Base-by-base conservation (phyloP, 2,113 vertebrate genomes). In the Ahaetulla prasina region DNA sequence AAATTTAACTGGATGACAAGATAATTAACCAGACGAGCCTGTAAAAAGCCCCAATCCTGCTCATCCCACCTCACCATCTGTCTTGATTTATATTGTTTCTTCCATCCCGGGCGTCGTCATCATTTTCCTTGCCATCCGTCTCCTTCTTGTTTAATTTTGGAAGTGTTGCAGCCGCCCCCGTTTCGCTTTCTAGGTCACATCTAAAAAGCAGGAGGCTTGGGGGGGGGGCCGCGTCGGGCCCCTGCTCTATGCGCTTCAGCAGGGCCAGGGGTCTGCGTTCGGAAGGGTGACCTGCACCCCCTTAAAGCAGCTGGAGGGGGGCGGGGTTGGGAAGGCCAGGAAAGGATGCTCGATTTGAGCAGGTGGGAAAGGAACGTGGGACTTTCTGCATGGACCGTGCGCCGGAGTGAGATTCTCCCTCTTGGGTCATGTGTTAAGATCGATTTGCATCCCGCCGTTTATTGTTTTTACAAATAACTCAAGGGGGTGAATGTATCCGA, bases 21-120 rank as follows among this genome's bases (percentile, higher is more conserved):
- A 30, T 89, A 94, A 93, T 93, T 89, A 92, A 92, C 86, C 57
- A 0, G 1, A 55, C 80, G 55, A 55, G 52, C 39, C 80, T n/a
- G 9, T 27, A 18, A 74, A 54, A 9, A n/a, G n/a, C 63, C 22
- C 74, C 35, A 2, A 45, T 43, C 50, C 74, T n/a, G 53, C n/a
- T 55, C 49, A 18, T 53, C 84, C 0, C 89, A 85, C 55, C 93
- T 91, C 91, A 43, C 80, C 57, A 92, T 55, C 92, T 60, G 85
- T 3, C 80, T 89, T 68, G 86, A 92, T 90, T 45, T 85, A 53
- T 57, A 54, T 8, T 27, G 16, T 45, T 91, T 57, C 3, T 94
- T 91, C 89, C 47, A 6, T 86, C 27, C 63, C 90, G 85, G 35
- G 88, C 52, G 47, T 49, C 49, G 27, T 30, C 9, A 7, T 53